Base-by-base conservation (phyloP, 2,888 invertebrate genomes). In the Trichopoda pennipes region DNA sequence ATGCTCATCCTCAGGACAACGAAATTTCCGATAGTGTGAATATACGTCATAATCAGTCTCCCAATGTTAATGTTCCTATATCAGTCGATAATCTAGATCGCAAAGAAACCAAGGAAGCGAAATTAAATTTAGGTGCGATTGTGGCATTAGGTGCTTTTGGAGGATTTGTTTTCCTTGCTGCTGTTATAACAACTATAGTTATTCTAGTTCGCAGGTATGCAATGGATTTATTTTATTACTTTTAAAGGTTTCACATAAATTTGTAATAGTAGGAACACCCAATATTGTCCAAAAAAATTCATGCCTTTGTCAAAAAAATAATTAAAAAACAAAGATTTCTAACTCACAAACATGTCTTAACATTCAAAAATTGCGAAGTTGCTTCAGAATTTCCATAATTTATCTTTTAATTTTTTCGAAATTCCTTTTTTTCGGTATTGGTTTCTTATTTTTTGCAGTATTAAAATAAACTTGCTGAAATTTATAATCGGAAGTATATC, bases 71-170 rank as follows among this genome's bases (percentile, higher is more conserved):
- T 86, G 91, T 94, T 1, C 94, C 95, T 0, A 92, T 93, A 75
- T 93, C 95, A 0, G 94, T 94, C 66, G 90, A 90, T 61, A 90
- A 89, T 90, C 92, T 53, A 92, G 83, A 82, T 73, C 93, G 21
- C 90, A 93, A 84, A 93, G 94, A 90, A 79, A 88, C 89, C 66
- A 90, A 89, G 76, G 90, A 90, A 28, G 95, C 96, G 1, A 94
- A 95, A 84, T 92, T 97, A 23, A 97, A 96, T 91, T 92, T 96
- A 76, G 96, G 96, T 70, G 96, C 97, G 8, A 95, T 97, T 85
- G 96, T 97, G 77, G 97, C 97, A 0, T 92, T 98, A 17, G 97
- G 96, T 2, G 96, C 96, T 10, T 97, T 97, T 89, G 97, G 97
- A n/a, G 96, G 95, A 10, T 95, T 98, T 86, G 96, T 97, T 9